Base-by-base conservation (phyloP, 2,888 invertebrate species). In the Cantharis lateralis region DNA sequence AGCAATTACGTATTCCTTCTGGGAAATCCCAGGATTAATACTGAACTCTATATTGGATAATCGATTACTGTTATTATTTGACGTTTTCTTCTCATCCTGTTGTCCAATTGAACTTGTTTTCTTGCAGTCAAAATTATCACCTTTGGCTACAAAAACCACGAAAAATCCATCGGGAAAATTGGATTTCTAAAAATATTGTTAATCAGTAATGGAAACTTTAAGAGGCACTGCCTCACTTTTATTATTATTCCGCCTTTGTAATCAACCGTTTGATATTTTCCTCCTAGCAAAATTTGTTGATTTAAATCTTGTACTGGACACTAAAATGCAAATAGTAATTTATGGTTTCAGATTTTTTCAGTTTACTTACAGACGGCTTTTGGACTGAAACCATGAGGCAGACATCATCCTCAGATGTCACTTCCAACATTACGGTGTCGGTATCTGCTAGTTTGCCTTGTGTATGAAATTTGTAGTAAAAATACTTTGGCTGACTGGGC, bases 301-400 rank as follows among this genome's bases (percentile, higher is more conserved):
- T 95, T 94, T 78, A 94, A 91, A 86, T 96, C 96, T 84, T 94
- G 93, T 1, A 96, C 94, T 10, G 96, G 96, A 86, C 96, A 96
- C 95, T 96, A 85, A 72, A 91, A 90, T 78, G 15, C 1, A 28
- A 68, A 68, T 0, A 32, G 0, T 66, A n/a, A 20, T 5, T 16
- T n/a, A n/a, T 24, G 1, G 4, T 1, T 2, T 15, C 20, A 16
- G 9, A 10, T 3, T 9, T 74, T 63, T 62, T 16, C 32, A 4
- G 16, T 32, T 28, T 69, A 88, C 90, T 90, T 84, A 94, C 94
- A 84, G 92, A 91, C 80, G 92, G 91, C 83, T 93, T 92, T 86
- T 96, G 96, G 82, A 96, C 92, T 0, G 95, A 95, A 0, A 96
- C 91, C 0, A 93, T 92, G 87, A 95, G 93, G 84, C 96, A 96